Conservation (phyloP, 2,797 vertebrate species). For the Apogon hyalosoma region DNA sequence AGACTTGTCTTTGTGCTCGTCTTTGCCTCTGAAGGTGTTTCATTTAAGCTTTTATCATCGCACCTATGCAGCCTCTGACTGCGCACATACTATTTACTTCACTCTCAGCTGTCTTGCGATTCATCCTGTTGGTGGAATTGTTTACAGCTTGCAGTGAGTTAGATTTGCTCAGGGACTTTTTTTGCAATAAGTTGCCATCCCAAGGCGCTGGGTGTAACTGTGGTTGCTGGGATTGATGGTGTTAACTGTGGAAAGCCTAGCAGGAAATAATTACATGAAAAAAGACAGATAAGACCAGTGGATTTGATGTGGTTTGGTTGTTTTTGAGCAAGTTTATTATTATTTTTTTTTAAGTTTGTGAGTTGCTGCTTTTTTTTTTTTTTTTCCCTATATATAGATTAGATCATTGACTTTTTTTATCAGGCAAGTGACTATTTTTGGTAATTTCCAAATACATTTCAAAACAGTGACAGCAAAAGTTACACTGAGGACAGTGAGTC, state of each 20-base stretch:
- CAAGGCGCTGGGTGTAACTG: slow-evolving; percentile 74
- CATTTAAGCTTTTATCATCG: neutral
- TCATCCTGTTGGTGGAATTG: slow-evolving; percentile 23
- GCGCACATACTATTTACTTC: too few relatives aligned
- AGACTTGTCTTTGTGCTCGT: slow-evolving; percentile 11
- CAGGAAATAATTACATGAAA: slow-evolving; percentile 67
- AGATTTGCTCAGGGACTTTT: slow-evolving; percentile 50
- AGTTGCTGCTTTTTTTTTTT: too few relatives aligned
- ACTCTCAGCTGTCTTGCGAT: neutral
- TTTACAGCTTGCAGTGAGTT: slow-evolving; percentile 44
- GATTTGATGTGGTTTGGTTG: neutral
- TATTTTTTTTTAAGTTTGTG: neutral
- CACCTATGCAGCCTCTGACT: too few relatives aligned
- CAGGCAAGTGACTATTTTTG: too few relatives aligned
- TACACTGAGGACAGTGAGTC: too few relatives aligned
- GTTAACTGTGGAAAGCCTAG: slow-evolving; percentile 51
- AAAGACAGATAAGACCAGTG: slow-evolving; percentile 57
- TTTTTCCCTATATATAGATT: too few relatives aligned
- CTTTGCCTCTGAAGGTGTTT: neutral
- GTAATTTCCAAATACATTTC: too few relatives aligned
- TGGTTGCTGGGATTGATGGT: slow-evolving; percentile 48
- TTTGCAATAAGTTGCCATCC: slow-evolving; percentile 63
- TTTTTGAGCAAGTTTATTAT: slow-evolving; percentile 3
- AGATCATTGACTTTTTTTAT: too few relatives aligned
- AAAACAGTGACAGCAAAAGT: too few relatives aligned